These are phyloP conservation scores for Petrosia ficiformis DNA, from an alignment of 37 sponge, comb jelly and placozoan genomes.

Conservation along the genomic window DNA sequence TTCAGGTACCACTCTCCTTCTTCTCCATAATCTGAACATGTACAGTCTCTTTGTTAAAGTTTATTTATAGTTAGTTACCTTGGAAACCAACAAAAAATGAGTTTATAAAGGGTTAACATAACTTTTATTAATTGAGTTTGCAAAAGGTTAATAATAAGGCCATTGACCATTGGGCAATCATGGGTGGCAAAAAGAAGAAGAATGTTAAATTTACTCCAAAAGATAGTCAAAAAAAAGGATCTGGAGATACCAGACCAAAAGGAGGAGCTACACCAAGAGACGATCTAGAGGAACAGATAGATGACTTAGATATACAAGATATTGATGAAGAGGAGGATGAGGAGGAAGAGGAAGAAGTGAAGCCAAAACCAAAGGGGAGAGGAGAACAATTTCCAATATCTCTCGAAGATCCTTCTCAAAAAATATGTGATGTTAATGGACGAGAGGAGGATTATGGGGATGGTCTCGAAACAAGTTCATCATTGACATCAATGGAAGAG, in stretches of 20 bases:
- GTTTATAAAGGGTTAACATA: conserved; percentile 13
- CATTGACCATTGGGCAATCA: background rate
- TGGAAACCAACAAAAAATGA: too few species aligned
- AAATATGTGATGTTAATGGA: too few species aligned
- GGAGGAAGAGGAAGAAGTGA: conserved; percentile 2
- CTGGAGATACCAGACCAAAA: background rate
- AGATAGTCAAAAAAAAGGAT: background rate
- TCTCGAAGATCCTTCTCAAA: too few species aligned
- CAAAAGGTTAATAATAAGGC: conserved; percentile 11
- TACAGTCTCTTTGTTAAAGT: background rate
- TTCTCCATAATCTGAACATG: conserved; percentile 23
- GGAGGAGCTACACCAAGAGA: background rate
- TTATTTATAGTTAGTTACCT: too few species aligned
- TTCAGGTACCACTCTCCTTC: background rate
- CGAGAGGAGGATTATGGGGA: background rate
- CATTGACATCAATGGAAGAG: background rate
- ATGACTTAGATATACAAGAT: conserved; percentile 7
- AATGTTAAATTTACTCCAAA: background rate
- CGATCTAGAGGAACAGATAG: conserved; percentile 16
- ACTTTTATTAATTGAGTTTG: background rate
- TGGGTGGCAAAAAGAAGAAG: background rate
- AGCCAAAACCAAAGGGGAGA: background rate
- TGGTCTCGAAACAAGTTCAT: conserved; percentile 1
- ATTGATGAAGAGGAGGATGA: background rate
- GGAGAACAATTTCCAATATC: background rate